A percentile compares a stretch with the other conserved stretches of the same genome.
phyloP scores from a whole-genome alignment of 1,140 invertebrate species.

The Drosophila triauraria region DNA sequence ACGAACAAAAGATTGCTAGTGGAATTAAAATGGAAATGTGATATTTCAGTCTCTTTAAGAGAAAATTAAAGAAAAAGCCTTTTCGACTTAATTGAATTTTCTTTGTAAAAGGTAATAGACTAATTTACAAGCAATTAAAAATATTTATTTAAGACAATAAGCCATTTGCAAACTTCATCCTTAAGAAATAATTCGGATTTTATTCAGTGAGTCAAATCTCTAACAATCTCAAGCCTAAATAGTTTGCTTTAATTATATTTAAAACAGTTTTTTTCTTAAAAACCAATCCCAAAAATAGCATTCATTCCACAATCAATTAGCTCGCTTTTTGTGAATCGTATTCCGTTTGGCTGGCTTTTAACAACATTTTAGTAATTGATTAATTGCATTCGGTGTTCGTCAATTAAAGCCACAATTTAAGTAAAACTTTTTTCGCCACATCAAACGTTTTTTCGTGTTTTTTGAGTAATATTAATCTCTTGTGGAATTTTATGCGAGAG shows the following conservation, averaged over 20 bases:
- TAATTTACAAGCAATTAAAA: no score
- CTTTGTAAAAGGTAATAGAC: no score
- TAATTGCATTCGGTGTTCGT: slow-evolving; percentile 57
- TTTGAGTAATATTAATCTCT: slow-evolving; percentile 44
- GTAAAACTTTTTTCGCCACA: slow-evolving; percentile 25
- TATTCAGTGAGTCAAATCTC: no score
- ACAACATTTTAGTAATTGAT: slow-evolving; percentile 62
- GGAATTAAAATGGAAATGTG: slow-evolving; percentile 12
- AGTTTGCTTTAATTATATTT: background rate
- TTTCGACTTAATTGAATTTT: background rate
- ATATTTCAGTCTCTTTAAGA: slow-evolving; percentile 1
- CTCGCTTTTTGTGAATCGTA: slow-evolving; percentile 7
- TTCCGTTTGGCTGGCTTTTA: slow-evolving; percentile 21
- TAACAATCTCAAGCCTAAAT: background rate
- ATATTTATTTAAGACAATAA: background rate
- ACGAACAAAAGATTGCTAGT: background rate
- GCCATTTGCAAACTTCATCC: no score
- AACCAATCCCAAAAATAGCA: background rate
- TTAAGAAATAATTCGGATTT: no score
- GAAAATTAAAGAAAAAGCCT: background rate
- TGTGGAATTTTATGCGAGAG: slow-evolving; percentile 52
- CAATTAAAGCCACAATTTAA: slow-evolving; percentile 45
- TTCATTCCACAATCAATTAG: slow-evolving; percentile 19
- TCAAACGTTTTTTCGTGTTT: slow-evolving; percentile 15
- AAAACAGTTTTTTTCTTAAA: background rate